phyloP scores from a whole-genome alignment of 2,888 invertebrate genomes.

The Troilus luridus region DNA sequence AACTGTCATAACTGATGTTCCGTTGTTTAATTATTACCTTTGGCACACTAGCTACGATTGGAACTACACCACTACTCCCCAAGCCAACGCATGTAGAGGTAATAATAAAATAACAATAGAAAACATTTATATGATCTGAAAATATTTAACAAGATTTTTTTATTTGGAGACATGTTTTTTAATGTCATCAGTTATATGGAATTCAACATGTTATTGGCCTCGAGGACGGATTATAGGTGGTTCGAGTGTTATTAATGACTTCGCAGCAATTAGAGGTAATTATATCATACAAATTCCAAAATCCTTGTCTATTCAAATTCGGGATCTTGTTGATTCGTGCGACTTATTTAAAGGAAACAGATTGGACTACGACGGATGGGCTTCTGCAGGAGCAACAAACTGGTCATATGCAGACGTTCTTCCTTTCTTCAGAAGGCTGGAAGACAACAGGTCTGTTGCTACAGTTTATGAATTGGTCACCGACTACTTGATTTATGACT shows the following conservation, averaged over 20 bases:
- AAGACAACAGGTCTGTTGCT: background rate
- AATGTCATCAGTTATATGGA: slow-evolving; percentile 12
- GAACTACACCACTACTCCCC: slow-evolving; percentile 13
- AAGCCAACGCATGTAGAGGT: slow-evolving; percentile 33
- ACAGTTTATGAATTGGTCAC: background rate
- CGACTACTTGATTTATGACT: background rate
- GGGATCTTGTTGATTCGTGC: background rate
- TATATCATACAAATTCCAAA: background rate
- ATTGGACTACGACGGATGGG: slow-evolving; percentile 1
- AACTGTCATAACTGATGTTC: slow-evolving; percentile 14
- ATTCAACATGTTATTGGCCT: slow-evolving; percentile 31
- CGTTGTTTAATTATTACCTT: background rate
- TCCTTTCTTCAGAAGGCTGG: slow-evolving; percentile 15
- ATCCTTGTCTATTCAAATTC: background rate
- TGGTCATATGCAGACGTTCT: slow-evolving; percentile 12
- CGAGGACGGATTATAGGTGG: slow-evolving; percentile 15
- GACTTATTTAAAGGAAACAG: background rate
- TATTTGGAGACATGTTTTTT: background rate
- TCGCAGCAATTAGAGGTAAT: slow-evolving; percentile 24
- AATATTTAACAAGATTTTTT: background rate
- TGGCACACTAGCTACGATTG: slow-evolving; percentile 13
- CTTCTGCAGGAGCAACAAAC: background rate
- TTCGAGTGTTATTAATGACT: slow-evolving; percentile 21
- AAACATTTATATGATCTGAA: background rate
- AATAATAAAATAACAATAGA: background rate